Evolutionary conservation across 2,797 vertebrate genomes (phyloP).

Genomic region (Picus viridis): DNA sequence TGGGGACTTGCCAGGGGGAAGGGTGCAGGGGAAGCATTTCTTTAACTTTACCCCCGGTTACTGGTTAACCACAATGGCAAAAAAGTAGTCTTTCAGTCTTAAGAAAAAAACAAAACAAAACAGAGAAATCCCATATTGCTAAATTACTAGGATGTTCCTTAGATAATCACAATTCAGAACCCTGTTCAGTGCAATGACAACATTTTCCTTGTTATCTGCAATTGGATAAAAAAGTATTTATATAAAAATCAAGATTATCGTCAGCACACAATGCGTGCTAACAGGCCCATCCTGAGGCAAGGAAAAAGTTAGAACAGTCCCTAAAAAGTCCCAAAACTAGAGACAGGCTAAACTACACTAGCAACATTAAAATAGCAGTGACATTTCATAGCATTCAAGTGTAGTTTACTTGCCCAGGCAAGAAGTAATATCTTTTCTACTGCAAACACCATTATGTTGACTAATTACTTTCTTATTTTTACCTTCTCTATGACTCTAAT

Average conservation of each 20-base stretch:
- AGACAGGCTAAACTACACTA: neutral
- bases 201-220: conserved; percentile 35
- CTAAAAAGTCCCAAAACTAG: neutral
- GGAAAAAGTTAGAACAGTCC: neutral
- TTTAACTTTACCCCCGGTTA: neutral
- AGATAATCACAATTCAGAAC: conserved; percentile 14
- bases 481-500: neutral
- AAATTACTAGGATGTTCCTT: conserved; percentile 8
- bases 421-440: neutral
- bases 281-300: neutral
- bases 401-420: neutral
- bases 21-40: neutral
- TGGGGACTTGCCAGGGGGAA: neutral
- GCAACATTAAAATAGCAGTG: neutral
- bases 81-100: neutral
- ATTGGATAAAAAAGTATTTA: neutral
- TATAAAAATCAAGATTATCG: conserved; percentile 11
- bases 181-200: neutral
- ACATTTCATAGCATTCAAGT: neutral
- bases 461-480: neutral
- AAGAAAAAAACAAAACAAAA: neutral
- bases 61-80: neutral
- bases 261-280: neutral
- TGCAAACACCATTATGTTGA: neutral
- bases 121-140: neutral